Percentiles rank a stretch among this genome's conserved stretches.
phyloP scores from a whole-genome alignment of 2,888 invertebrate species.

The Bedellia somnulentella region DNA sequence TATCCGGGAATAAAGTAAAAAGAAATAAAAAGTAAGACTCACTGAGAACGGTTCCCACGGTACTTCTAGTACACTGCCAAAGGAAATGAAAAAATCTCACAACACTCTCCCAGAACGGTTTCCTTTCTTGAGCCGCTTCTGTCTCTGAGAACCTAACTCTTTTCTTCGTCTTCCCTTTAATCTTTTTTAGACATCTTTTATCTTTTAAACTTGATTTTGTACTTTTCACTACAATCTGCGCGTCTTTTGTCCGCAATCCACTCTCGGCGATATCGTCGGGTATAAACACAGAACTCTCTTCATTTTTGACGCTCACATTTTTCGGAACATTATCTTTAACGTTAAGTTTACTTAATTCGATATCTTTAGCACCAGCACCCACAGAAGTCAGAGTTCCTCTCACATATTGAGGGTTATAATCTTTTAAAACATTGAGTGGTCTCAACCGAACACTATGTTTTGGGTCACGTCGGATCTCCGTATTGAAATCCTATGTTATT shows the following conservation, averaged over 20 bases:
- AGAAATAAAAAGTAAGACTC: too few relatives aligned
- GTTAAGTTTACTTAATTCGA: too few relatives aligned
- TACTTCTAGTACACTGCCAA: slow-evolving; percentile 27
- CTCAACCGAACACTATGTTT: slow-evolving; percentile 16
- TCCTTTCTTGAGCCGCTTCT: slow-evolving; percentile 18
- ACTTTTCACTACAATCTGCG: slow-evolving; percentile 26
- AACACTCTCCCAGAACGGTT: slow-evolving; percentile 29
- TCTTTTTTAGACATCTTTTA: slow-evolving; percentile 22
- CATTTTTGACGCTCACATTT: too few relatives aligned
- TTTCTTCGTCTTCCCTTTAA: slow-evolving; percentile 27
- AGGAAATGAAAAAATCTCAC: slow-evolving; percentile 29
- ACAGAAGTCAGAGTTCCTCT: too few relatives aligned
- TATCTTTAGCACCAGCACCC: too few relatives aligned
- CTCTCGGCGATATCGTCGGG: too few relatives aligned
- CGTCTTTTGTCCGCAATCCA: background rate
- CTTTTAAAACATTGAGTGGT: slow-evolving; percentile 17
- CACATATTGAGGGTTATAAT: slow-evolving; percentile 26
- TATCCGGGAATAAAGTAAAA: too few relatives aligned
- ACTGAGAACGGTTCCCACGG: slow-evolving; percentile 25
- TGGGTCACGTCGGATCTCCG: slow-evolving; percentile 4
- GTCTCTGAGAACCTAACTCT: slow-evolving; percentile 37
- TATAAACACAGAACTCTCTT: too few relatives aligned
- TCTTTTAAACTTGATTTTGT: slow-evolving; percentile 32
- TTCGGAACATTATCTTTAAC: too few relatives aligned
- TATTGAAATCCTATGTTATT: background rate